Percentiles rank a stretch among this genome's conserved stretches.
phyloP scores from a whole-genome alignment of 2,113 vertebrate species.

The Cryptoleucopteryx plumbea region DNA sequence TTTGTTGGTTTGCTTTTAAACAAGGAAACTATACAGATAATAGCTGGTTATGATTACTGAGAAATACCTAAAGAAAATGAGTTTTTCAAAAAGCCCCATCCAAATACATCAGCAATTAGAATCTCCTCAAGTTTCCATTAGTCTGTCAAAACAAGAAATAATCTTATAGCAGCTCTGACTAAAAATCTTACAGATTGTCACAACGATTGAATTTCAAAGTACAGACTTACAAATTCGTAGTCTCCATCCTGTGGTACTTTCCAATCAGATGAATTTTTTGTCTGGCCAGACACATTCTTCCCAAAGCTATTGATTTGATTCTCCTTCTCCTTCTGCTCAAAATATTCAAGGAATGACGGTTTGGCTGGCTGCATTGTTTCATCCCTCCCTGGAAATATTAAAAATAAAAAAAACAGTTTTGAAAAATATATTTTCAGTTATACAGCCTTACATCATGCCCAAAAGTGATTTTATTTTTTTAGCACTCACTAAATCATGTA shows the following conservation, averaged over 20 bases:
- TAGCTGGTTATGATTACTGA: background rate
- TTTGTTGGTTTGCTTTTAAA: background rate
- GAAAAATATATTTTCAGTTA: background rate
- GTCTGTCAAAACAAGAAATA: conserved; percentile 37
- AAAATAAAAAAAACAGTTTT: background rate
- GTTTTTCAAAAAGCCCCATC: background rate
- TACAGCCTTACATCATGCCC: background rate
- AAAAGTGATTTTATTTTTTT: conserved; percentile 6
- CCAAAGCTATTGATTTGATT: conserved; percentile 80
- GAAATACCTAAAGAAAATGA: conserved; percentile 6
- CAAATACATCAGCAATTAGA: conserved; percentile 16
- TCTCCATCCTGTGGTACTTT: conserved; percentile 86
- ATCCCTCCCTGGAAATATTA: conserved; percentile 78
- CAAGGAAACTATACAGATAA: background rate
- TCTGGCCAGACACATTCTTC: conserved; percentile 66
- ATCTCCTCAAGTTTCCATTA: conserved; percentile 41
- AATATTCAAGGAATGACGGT: conserved; percentile 96
- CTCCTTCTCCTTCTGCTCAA: conserved; percentile 95
- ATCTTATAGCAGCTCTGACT: background rate
- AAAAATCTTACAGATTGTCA: conserved; percentile 29
- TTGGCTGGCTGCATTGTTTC: conserved; percentile 87
- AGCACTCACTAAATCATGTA: background rate
- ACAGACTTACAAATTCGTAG: conserved; percentile 88
- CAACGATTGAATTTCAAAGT: conserved; percentile 31
- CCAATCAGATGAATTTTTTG: conserved; percentile 79